Evolutionary conservation across 2,888 invertebrate species (phyloP), one percentile per base, ranked within the genome.

Genomic region (Antheraea assamensis): DNA sequence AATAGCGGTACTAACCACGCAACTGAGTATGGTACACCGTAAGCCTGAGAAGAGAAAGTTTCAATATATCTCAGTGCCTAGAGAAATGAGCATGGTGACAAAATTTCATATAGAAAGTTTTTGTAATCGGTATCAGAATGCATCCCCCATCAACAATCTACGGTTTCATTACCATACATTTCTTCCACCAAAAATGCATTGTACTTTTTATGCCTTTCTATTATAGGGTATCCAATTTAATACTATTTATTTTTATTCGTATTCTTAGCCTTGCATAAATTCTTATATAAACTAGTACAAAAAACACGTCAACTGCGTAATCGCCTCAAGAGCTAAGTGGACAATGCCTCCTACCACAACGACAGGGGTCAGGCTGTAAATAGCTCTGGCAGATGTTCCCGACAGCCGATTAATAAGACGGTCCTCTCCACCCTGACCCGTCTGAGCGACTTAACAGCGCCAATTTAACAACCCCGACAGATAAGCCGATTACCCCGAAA

Each of bases 351-450:
- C 81, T 80, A 79, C 80, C 76, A 78, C 82, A 78, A 78, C 84
- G 85, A 88, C 91, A 89, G 93, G 88, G 83, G 78, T 79, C 71
- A 73, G 81, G 83, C 88, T 86, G 88, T 88, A 88, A 88, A 89
- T 88, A 89, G 87, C 87, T 82, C 82, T 85, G 89, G 88, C 94
- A 94, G 94, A 93, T 94, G 94, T 87, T 88, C 87, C 88, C 87
- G 94, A 94, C 94, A 94, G 94, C 90, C 91, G 93, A 94, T 94
- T 94, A 94, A 94, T 94, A 93, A 91, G 91, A 87, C 87, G 82
- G 85, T 85, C 82, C 79, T 79, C 80, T 27, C 71, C 47, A 55
- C 47, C 64, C 71, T 66, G 55, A 35, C 42, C 31, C 78, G 76
- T 81, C 81, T 81, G 85, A 80, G 85, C 83, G 84, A 86, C 89